A percentile compares a stretch with the other conserved stretches of the same genome.
phyloP scores from a whole-genome alignment of 2,888 invertebrate species.

The Liopterus haemorrhoidalis region DNA sequence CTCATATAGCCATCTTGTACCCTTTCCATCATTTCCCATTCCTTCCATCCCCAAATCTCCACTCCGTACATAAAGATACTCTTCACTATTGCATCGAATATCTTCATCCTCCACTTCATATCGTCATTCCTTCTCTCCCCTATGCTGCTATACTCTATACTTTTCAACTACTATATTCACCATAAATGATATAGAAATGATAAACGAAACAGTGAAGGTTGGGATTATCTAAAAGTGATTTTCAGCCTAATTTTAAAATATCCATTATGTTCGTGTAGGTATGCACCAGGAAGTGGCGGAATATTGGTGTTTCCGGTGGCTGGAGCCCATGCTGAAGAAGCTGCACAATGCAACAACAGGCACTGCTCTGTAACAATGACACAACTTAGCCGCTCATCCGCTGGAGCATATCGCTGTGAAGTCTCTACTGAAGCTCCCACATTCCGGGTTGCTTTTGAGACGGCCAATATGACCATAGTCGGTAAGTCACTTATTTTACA shows the following conservation, averaged over 20 bases:
- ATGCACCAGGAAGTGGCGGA: slow-evolving; percentile 11
- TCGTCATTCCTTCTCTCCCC: too few species aligned
- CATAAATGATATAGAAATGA: neutral
- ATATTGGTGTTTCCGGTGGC: slow-evolving; percentile 3
- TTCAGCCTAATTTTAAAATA: too few species aligned
- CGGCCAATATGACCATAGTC: slow-evolving; percentile 16
- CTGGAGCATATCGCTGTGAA: slow-evolving; percentile 15
- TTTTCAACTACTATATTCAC: too few species aligned
- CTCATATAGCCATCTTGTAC: too few species aligned
- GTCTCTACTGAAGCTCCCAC: slow-evolving; percentile 17
- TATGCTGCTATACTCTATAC: too few species aligned
- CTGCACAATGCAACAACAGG: slow-evolving; percentile 2
- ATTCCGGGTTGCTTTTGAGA: slow-evolving; percentile 10
- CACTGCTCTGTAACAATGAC: slow-evolving; percentile 15
- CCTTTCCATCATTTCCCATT: too few species aligned
- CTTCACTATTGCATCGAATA: too few species aligned
- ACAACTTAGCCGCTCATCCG: slow-evolving; percentile 8
- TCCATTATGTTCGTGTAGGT: slow-evolving; percentile 6
- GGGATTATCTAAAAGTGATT: too few species aligned
- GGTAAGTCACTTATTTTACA: slow-evolving; percentile 3
- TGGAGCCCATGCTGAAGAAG: slow-evolving; percentile 1
- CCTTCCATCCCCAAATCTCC: too few species aligned
- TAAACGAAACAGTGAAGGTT: too few species aligned
- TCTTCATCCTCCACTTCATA: too few species aligned
- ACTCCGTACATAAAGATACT: too few species aligned